These are phyloP conservation scores for Agrotis ipsilon DNA, from an alignment of 2,888 invertebrate species.

Conservation along the genomic window DNA sequence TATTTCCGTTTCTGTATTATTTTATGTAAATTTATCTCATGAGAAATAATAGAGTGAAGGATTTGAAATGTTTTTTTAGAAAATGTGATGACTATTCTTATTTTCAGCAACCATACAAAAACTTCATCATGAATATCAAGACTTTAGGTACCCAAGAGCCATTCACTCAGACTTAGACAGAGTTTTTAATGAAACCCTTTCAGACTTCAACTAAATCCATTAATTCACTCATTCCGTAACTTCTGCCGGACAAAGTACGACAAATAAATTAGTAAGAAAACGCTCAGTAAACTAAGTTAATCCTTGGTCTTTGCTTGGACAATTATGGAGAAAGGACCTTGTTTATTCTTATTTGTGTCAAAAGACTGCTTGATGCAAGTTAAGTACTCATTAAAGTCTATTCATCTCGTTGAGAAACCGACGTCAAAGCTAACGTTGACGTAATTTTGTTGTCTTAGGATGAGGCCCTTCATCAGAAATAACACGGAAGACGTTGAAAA, in stretches of 20 bases:
- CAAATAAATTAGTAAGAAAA: conserved; percentile 51
- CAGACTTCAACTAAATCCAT: conserved; percentile 35
- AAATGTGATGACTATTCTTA: neutral
- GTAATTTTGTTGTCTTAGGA: conserved; percentile 23
- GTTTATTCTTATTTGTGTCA: conserved; percentile 50
- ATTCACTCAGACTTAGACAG: conserved; percentile 8
- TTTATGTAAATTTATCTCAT: too few species aligned
- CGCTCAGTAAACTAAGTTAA: conserved; percentile 37
- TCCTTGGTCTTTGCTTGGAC: conserved; percentile 28
- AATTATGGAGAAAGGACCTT: conserved; percentile 28
- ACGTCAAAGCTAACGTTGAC: conserved; percentile 46
- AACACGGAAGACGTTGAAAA: conserved; percentile 31
- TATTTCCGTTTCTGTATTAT: neutral
- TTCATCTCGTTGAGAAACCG: conserved; percentile 37
- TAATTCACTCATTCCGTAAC: conserved; percentile 35
- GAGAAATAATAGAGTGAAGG: too few species aligned
- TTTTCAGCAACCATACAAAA: neutral
- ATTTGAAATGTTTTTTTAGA: neutral
- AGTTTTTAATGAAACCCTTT: conserved; percentile 46
- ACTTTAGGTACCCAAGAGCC: conserved; percentile 7
- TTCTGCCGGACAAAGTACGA: conserved; percentile 31
- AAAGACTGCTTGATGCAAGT: conserved; percentile 49
- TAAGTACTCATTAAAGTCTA: conserved; percentile 53
- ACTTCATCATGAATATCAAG: neutral
- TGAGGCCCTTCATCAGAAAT: conserved; percentile 14